Base-by-base conservation (phyloP, 2,797 vertebrate species). In the Zenarchopterus dispar region DNA sequence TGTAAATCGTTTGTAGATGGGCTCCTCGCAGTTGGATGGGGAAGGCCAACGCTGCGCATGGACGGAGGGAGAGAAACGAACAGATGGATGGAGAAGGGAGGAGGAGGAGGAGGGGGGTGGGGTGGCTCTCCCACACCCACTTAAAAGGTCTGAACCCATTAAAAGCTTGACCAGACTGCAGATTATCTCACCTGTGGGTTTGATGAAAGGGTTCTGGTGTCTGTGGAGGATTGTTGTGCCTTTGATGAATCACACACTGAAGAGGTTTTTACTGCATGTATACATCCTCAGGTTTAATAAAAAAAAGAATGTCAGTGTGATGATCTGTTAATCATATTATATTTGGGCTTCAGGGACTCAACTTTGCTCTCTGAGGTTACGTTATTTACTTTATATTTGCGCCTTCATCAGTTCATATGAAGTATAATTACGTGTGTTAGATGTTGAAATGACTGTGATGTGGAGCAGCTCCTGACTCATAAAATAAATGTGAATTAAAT, bases 141-240 rank as follows among this genome's bases (percentile, higher is more conserved):
- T 53, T 82, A 75, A 78, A 75, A 71, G 54, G 33, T 76, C 77
- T 73, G 65, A 22, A 71, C 70, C 60, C 22, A 51, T 77, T 84
- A 64, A 77, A 78, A 80, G 76, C 71, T 63, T 4, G 70, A 66
- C 64, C 62, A 19, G 66, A 87, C 82, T 69, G 69, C 71, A 70
- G 67, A 83, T 90, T 82, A 86, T 78, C 68, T 88, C 81, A 84
- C 82, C 78, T 80, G 70, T 73, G 22, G 72, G 41, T 56, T 75
- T 52, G 19, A 60, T 72, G 53, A 76, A 86, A 19, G 68, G 71
- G 62, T 45, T 52, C 6, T 23, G 67, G 6, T 62, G 56, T 78
- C 75, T 62, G 41, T 45, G 48, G 84, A 77, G 79, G 67, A 43
- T 51, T 56, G 73, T 70, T 75, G 71, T 60, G 49, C 48, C 48